A percentile compares a stretch with the other conserved stretches of the same genome.
These are phyloP conservation scores for Siphlonurus alternatus DNA, from an alignment of 2,888 invertebrate species.

Conservation along the genomic window DNA sequence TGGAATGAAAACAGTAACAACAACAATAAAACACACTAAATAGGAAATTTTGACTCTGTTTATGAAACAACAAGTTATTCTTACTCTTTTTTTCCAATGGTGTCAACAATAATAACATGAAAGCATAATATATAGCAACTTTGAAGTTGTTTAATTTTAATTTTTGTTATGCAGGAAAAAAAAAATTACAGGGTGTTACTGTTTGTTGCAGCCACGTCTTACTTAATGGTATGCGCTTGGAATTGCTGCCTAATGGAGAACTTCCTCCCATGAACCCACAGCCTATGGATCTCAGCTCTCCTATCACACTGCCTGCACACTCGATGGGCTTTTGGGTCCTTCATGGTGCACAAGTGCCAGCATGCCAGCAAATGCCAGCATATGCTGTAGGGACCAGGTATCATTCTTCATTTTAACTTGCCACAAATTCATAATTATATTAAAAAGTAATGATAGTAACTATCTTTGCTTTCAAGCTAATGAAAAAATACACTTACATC, in stretches of 20 bases:
- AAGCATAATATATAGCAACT: background rate
- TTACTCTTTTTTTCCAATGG: too few relatives aligned
- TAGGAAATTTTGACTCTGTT: too few relatives aligned
- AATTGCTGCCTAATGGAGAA: conserved; percentile 20
- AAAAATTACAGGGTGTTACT: too few relatives aligned
- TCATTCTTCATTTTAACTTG: too few relatives aligned
- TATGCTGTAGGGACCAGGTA: too few relatives aligned
- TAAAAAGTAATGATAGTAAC: too few relatives aligned
- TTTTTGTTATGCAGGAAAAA: conserved; percentile 2
- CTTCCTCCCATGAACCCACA: conserved; percentile 13
- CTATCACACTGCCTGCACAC: conserved; percentile 39
- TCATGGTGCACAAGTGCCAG: conserved; percentile 7
- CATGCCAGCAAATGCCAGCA: background rate
- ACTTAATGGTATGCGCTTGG: conserved; percentile 39
- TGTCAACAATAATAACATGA: too few relatives aligned
- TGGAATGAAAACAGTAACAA: too few relatives aligned
- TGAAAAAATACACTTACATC: too few relatives aligned
- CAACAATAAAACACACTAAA: too few relatives aligned
- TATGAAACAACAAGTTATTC: background rate
- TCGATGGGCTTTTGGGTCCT: conserved; percentile 46
- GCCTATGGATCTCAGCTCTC: conserved; percentile 25
- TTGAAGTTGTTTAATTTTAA: background rate
- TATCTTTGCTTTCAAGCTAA: too few relatives aligned
- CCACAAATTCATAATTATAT: too few relatives aligned
- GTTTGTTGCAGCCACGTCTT: conserved; percentile 36